Evolutionary conservation across 1,140 invertebrate genomes (phyloP).

Genomic region (Riptortus pedestris): DNA sequence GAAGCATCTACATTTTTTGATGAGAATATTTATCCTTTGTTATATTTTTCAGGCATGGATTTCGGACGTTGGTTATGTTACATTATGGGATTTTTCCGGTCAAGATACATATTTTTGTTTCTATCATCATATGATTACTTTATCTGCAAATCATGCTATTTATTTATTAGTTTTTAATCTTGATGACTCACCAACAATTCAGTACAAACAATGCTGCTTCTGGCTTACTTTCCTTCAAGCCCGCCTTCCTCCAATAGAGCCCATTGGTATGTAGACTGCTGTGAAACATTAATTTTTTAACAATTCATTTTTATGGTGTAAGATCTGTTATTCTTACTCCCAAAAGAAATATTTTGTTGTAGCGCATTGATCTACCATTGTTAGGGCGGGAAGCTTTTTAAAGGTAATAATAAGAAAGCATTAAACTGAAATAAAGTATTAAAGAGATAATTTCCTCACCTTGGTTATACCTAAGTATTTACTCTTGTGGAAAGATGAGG

Average conservation of each 20-base stretch:
- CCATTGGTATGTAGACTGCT: constrained; percentile 47
- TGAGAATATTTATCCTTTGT: too few species aligned
- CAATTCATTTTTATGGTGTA: neutral
- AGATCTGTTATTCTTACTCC: too few species aligned
- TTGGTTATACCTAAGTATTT: too few species aligned
- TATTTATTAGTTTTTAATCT: constrained; percentile 66
- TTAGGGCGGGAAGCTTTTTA: too few species aligned
- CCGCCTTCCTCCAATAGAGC: constrained; percentile 53
- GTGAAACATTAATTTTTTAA: neutral
- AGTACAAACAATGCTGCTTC: constrained; percentile 63
- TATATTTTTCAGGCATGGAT: constrained; percentile 47
- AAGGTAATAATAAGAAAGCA: too few species aligned
- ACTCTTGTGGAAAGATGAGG: too few species aligned
- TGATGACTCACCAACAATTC: constrained; percentile 56
- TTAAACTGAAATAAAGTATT: too few species aligned
- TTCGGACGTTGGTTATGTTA: constrained; percentile 50
- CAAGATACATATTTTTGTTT: constrained; percentile 66
- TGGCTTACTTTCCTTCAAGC: constrained; percentile 73
- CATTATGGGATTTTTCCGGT: constrained; percentile 74
- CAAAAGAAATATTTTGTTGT: neutral
- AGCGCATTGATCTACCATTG: neutral
- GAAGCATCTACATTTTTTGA: too few species aligned
- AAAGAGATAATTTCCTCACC: too few species aligned
- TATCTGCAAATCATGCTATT: constrained; percentile 43
- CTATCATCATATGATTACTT: constrained; percentile 68